Evolutionary conservation across 2,888 invertebrate genomes (phyloP), one percentile per base, ranked within the genome.

Genomic region (Lithosia quadra): DNA sequence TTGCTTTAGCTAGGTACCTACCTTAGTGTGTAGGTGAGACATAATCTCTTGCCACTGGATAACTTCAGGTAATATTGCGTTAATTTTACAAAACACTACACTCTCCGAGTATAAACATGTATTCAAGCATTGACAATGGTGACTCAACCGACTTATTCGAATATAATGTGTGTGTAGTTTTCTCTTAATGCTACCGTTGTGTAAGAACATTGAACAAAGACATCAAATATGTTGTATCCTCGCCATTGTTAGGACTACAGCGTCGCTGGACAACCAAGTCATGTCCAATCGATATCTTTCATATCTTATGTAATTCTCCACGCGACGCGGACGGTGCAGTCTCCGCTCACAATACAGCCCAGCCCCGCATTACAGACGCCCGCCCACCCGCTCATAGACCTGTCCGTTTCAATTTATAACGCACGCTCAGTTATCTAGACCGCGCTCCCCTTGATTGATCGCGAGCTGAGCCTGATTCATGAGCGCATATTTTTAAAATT

Each of bases 321-420:
- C 58, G 53, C n/a, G 49, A 62, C 62, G 43, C n/a, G 33, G 57
- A 61, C 67, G 49, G 49, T 56, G 63, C 43, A 63, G 57, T 55
- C 34, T 63, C 34, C 11, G 33, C 63, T 67, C 58, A 33, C 39
- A 33, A 65, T 49, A 43, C 36, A 49, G 15, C 43, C 43, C 43
- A 33, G 34, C 43, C 62, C 58, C 57, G 63, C 24, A 39, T 63
- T 63, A 63, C 65, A 21, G 24, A 15, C 63, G 67, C 21, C 63
- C 65, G 69, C 69, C 66, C 63, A 70, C 70, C 28, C 33, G 13
- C 71, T 62, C 69, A 22, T 49, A 61, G 60, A 71, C 66, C 72
- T 69, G 80, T 73, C 79, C 68, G 71, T 69, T 71, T 69, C 80
- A 74, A 80, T 78, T 57, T 78, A 80, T 76, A 64, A 67, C 71